Base-by-base conservation (phyloP, 2,888 invertebrate genomes). In the Toxonevra muliebris region DNA sequence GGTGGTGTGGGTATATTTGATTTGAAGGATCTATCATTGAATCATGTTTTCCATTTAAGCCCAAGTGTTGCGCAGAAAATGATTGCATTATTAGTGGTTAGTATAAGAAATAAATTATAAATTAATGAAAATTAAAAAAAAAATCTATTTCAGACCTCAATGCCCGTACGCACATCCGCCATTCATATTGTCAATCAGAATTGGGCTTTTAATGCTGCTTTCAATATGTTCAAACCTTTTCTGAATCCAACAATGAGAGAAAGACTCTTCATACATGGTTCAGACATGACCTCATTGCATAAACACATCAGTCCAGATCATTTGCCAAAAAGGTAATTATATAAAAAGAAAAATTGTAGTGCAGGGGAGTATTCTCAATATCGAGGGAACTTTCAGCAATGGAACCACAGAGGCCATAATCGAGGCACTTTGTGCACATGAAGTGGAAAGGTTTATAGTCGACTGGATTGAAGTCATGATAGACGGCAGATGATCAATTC, bases 131-230 rank as follows among this genome's bases (percentile, higher is more conserved):
- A 48, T 58, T 58, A 9, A 12, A 52, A 11, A 12, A 20, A 53
- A 0, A 45, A 10, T 11, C 20, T 42, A 13, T 76, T 87, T 10
- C 84, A 91, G 91, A 89, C 91, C 0, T 89, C 91, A 64, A 92
- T 92, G 81, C 93, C 93, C 0, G 87, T 92, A 78, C 89, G 89
- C 61, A 91, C 91, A 0, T 86, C 91, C 72, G 91, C 92, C 0
- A 89, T 94, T 66, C 94, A 94, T 84, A 88, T 94, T 61, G 88
- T 94, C 45, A 91, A 93, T 81, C 92, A 94, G 80, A 92, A 93
- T 1, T 93, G 93, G 93, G 84, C 92, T 9, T 93, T 94, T 80
- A 93, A 93, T 82, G 90, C 91, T 72, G 90, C 92, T 61, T 93
- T 90, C 82, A 90, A 89, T 72, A 89, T 93, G 17, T 93, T 94